Evolutionary conservation across 2,113 vertebrate genomes (phyloP).

Genomic region (Ophiodon elongatus): DNA sequence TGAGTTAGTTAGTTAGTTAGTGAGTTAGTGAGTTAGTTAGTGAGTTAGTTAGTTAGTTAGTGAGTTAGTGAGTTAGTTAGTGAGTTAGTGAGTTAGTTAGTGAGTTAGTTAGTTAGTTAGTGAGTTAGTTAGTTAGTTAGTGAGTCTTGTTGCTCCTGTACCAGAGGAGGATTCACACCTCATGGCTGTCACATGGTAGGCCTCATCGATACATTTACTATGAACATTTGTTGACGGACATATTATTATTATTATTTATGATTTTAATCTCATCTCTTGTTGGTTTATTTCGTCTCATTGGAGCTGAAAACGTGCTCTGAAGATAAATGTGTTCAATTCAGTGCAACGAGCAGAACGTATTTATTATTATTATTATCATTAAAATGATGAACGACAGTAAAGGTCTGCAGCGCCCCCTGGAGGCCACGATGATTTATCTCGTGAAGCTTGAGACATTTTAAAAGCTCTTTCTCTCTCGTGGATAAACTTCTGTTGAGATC

Average conservation of each 20-base stretch:
- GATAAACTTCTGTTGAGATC: too few relatives aligned
- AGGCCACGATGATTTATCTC: too few relatives aligned
- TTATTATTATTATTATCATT: too few relatives aligned
- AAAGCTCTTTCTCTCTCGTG: too few relatives aligned
- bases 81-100: neutral
- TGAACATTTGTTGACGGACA: neutral
- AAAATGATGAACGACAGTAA: too few relatives aligned
- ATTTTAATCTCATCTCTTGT: neutral
- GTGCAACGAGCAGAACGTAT: too few relatives aligned
- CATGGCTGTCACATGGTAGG: constrained; percentile 58
- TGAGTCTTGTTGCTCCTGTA: neutral
- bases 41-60: neutral
- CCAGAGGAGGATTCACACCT: neutral
- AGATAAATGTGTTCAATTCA: neutral
- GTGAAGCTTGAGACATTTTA: too few relatives aligned
- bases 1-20: too few relatives aligned
- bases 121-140: neutral
- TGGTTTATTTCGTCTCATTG: neutral
- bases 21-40: too few relatives aligned
- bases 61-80: neutral
- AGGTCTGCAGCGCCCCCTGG: too few relatives aligned
- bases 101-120: neutral
- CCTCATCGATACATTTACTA: neutral
- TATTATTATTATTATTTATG: neutral
- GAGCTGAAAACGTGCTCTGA: neutral